Evolutionary conservation across 1,140 invertebrate species (phyloP), one percentile per base, ranked within the genome.

Genomic region (Arctopsyche grandis): DNA sequence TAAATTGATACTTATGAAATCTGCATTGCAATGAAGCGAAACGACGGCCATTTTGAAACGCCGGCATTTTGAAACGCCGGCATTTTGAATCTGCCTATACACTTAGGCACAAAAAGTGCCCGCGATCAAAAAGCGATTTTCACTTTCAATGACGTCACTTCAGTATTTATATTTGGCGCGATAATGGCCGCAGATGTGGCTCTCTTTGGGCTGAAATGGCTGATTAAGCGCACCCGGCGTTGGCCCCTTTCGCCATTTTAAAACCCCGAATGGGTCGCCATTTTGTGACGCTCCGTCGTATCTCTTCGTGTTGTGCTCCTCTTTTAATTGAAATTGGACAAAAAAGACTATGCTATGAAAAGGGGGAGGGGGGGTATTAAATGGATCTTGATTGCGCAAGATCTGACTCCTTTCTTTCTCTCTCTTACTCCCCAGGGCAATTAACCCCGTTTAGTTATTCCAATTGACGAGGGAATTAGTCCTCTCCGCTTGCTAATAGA

Each of bases 391-490:
- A 77, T 77, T 77, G 46, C 22, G 29, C 12, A 77, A 44, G 24
- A 43, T 66, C 76, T 38, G 63, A 9, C 52, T 7, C 29, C n/a
- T n/a, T n/a, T 38, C 29, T 38, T 38, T 38, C 29, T 7, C 29
- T 4, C 29, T 38, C 21, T 76, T 21, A 7, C 48, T 46, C 21
- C 22, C 70, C 48, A 44, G 14, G 24, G 26, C 52, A 60, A 76
- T 76, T 76, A 43, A 60, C 52, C 74, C 26, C 60, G 58, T 76
- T 75, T 75, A 75, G 52, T 58, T 52, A 58, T 75, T 71, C 69
- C 76, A 69, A 77, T 77, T 77, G 76, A 69, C 29, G 43, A 60
- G 14, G 44, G 69, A 38, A 7, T 38, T 38, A 38, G 29, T 38
- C 29, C 29, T 4, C 29, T 7, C 29, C 29, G 3, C 7, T 7